Conservation (phyloP, 2,113 vertebrate genomes). For the Brachyhypopomus occidentalis region DNA sequence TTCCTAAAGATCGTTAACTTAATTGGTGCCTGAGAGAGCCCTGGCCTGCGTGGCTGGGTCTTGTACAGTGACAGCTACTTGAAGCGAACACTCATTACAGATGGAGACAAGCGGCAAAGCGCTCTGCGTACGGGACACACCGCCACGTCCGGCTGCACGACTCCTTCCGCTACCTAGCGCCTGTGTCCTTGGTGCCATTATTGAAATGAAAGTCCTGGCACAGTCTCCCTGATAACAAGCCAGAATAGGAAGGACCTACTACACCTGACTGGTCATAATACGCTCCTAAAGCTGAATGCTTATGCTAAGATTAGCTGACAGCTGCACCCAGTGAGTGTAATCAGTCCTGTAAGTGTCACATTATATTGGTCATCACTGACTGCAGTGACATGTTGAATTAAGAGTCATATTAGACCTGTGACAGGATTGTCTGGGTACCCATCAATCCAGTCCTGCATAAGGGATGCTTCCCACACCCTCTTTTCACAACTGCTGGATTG, state of each 20-base stretch:
- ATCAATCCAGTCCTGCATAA: not conserved
- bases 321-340: slow-evolving; percentile 19
- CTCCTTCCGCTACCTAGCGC: slow-evolving; percentile 3
- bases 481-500: not conserved
- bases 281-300: not conserved
- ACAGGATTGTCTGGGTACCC: not conserved
- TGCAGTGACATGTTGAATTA: slow-evolving; percentile 6
- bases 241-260: not conserved
- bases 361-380: slow-evolving; percentile 12
- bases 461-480: not conserved
- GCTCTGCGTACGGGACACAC: slow-evolving; percentile 37
- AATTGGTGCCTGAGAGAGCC: slow-evolving; percentile 71
- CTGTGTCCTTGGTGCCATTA: not conserved
- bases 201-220: slow-evolving; percentile 20
- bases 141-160: slow-evolving; percentile 47
- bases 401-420: not conserved
- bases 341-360: slow-evolving; percentile 12
- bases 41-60: slow-evolving; percentile 67
- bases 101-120: slow-evolving; percentile 57
- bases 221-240: slow-evolving; percentile 8
- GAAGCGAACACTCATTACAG: slow-evolving; percentile 61
- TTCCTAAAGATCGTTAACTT: slow-evolving; percentile 74
- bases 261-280: not conserved
- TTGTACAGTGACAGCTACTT: slow-evolving; percentile 66
- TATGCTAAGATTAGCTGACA: slow-evolving; percentile 25